Evolutionary conservation across 2,113 vertebrate genomes (phyloP).

Genomic region (Gnathonemus longibarbis): DNA sequence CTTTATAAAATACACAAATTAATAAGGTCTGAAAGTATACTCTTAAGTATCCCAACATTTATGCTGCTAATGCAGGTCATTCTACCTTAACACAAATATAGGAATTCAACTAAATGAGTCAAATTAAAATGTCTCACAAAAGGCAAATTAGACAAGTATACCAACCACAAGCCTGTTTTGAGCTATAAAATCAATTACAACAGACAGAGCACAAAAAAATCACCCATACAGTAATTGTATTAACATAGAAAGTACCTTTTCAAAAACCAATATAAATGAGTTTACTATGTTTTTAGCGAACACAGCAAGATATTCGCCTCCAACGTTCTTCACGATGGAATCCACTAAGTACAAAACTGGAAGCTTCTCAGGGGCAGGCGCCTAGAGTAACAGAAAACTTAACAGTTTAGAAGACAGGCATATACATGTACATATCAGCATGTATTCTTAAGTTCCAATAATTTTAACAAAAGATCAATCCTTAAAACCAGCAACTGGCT

Average conservation of each 20-base stretch:
- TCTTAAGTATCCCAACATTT: not conserved
- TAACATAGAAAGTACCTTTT: slow-evolving; percentile 85
- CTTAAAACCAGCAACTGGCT: not conserved
- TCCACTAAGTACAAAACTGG: slow-evolving; percentile 99
- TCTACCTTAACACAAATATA: not conserved
- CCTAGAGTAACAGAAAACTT: slow-evolving; percentile 98
- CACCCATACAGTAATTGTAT: not conserved
- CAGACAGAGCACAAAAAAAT: not conserved
- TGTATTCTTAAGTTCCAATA: not conserved
- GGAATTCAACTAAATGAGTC: not conserved
- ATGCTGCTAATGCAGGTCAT: not conserved
- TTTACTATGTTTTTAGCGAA: slow-evolving; percentile 99
- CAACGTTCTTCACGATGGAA: slow-evolving; percentile 99
- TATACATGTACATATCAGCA: slow-evolving; percentile 15
- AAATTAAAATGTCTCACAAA: not conserved
- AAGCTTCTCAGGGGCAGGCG: slow-evolving; percentile 89
- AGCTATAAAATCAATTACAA: not conserved
- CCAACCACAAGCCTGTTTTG: not conserved
- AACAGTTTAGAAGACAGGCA: slow-evolving; percentile 88
- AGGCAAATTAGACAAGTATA: not conserved
- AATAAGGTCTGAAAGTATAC: not conserved
- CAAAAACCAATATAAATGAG: slow-evolving; percentile 99
- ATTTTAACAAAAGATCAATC: not conserved
- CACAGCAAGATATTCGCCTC: slow-evolving; percentile 95
- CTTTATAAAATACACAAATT: not conserved